These are phyloP conservation scores for Calyptommatus sinebrachiatus DNA, from an alignment of 2,113 vertebrate genomes.

Conservation along the genomic window DNA sequence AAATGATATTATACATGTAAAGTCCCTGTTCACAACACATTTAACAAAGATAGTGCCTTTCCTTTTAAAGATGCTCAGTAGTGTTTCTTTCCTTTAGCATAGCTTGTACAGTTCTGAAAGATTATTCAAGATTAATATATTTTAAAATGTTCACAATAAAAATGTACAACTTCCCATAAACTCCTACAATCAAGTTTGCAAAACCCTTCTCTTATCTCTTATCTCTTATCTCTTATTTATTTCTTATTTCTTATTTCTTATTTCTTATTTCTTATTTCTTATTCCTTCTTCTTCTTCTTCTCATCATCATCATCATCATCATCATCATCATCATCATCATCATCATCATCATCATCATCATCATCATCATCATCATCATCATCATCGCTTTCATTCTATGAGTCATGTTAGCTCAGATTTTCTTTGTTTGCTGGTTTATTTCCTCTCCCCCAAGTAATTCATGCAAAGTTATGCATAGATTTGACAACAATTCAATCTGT, in stretches of 20 bases:
- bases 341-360: slow-evolving; percentile 22
- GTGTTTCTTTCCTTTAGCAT: neutral
- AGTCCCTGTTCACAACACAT: neutral
- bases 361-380: slow-evolving; percentile 44
- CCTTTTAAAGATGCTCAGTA: neutral
- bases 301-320: too few species aligned
- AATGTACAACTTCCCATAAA: too few species aligned
- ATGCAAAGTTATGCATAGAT: too few species aligned
- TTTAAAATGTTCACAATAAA: neutral
- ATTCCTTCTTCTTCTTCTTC: too few species aligned
- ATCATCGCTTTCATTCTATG: slow-evolving; percentile 11
- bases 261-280: too few species aligned
- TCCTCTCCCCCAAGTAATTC: too few species aligned
- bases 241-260: too few species aligned
- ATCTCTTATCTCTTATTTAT: too few species aligned
- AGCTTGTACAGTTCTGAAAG: neutral
- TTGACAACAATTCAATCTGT: neutral
- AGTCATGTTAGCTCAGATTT: slow-evolving; percentile 26
- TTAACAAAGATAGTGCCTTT: neutral
- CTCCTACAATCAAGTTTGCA: neutral
- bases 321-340: too few species aligned
- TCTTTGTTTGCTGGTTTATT: neutral
- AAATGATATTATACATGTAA: neutral
- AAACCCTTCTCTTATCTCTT: neutral
- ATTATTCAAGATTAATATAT: neutral